These are phyloP conservation scores for Oxystoma pomonae DNA, from an alignment of 2,888 invertebrate species.

Conservation along the genomic window DNA sequence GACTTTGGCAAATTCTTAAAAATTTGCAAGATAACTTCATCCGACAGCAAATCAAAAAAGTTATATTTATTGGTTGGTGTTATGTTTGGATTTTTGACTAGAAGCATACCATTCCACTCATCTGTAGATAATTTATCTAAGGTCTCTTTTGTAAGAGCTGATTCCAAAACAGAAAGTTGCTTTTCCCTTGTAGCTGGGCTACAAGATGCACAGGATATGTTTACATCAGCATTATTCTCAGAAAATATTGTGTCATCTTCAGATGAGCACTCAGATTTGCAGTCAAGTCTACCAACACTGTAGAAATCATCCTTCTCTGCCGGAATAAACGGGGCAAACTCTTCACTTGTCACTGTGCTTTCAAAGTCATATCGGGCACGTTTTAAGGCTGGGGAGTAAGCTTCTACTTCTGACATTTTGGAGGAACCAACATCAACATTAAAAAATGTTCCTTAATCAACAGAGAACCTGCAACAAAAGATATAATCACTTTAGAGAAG, in stretches of 20 bases:
- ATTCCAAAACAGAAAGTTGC: conserved; percentile 39
- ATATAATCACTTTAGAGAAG: no score
- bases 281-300: conserved; percentile 48
- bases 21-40: conserved; percentile 81
- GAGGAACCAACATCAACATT: no score
- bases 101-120: conserved; percentile 36
- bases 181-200: conserved; percentile 34
- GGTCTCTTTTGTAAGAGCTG: conserved; percentile 40
- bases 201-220: conserved; percentile 36
- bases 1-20: conserved; percentile 80
- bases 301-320: neutral
- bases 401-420: neutral
- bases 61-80: conserved; percentile 34
- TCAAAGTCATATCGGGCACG: neutral
- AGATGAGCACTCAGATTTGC: conserved; percentile 36
- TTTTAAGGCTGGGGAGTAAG: neutral
- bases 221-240: conserved; percentile 30
- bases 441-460: no score
- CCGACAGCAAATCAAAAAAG: conserved; percentile 71
- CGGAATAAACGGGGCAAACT: neutral
- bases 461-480: no score
- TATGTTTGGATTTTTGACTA: conserved; percentile 28
- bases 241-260: conserved; percentile 34
- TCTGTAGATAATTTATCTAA: conserved; percentile 36
- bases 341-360: neutral